Percentiles rank a stretch among this genome's conserved stretches.
phyloP scores from a whole-genome alignment of 2,797 vertebrate species.

The Sebastes glaucus region DNA sequence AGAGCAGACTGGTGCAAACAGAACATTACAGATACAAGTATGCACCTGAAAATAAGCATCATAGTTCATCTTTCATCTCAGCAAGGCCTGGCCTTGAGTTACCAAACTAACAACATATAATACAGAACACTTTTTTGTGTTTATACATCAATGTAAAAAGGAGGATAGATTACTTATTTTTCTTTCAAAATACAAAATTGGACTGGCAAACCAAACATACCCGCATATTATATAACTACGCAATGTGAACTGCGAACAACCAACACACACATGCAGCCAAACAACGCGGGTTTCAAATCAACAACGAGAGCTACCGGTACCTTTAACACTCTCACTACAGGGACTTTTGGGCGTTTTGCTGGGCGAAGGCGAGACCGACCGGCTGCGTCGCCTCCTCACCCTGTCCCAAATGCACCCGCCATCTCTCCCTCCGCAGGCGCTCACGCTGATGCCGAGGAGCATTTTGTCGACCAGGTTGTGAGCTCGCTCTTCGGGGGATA shows the following conservation, averaged over 20 bases:
- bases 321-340: conserved; percentile 50
- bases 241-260: neutral
- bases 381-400: conserved; percentile 55
- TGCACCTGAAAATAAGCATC: too few species aligned
- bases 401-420: conserved; percentile 54
- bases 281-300: neutral
- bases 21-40: too few species aligned
- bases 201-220: neutral
- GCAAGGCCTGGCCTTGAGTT: neutral
- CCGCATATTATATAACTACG: neutral
- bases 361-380: conserved; percentile 63
- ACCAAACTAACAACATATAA: neutral
- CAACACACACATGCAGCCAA: neutral
- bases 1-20: too few species aligned
- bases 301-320: conserved; percentile 22
- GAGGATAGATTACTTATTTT: neutral
- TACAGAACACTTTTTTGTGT: neutral
- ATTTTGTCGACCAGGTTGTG: conserved; percentile 76
- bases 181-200: neutral
- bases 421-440: conserved; percentile 27
- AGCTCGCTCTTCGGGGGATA: conserved; percentile 64
- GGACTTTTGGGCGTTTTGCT: conserved; percentile 54
- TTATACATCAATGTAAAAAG: neutral
- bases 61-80: neutral
- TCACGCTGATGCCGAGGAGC: conserved; percentile 70